These are phyloP conservation scores for Sinohyriopsis cumingii DNA, from an alignment of 2,888 invertebrate species.

Conservation along the genomic window DNA sequence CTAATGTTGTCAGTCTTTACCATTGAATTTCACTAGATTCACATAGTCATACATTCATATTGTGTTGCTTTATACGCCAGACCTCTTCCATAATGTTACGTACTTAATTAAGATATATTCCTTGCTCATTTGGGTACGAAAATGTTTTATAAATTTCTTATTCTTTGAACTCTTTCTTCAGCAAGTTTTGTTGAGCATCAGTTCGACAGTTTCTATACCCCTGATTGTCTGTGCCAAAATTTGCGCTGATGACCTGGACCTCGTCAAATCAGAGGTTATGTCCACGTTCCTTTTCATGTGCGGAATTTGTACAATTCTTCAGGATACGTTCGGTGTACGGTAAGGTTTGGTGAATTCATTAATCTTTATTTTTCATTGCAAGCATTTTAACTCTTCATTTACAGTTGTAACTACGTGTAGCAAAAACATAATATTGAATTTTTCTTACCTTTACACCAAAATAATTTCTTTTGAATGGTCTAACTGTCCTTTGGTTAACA, in stretches of 20 bases:
- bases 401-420: background rate
- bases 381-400: background rate
- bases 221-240: conserved; percentile 55
- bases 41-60: no score
- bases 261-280: conserved; percentile 59
- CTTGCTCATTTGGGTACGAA: no score
- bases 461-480: no score
- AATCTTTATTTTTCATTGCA: background rate
- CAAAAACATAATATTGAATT: background rate
- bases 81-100: no score
- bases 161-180: conserved; percentile 20
- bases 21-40: no score
- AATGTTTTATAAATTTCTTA: background rate
- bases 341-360: conserved; percentile 22
- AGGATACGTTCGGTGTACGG: conserved; percentile 59
- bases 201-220: conserved; percentile 60
- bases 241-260: conserved; percentile 54
- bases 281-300: conserved; percentile 64
- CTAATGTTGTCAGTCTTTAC: no score
- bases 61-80: no score
- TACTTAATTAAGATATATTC: no score
- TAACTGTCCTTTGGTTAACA: no score
- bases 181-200: conserved; percentile 61
- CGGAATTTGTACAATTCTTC: conserved; percentile 60
- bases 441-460: no score